A percentile compares a stretch with the other conserved stretches of the same genome.
Conservation (phyloP, 2,888 invertebrate species). For the Phalera bucephala region DNA sequence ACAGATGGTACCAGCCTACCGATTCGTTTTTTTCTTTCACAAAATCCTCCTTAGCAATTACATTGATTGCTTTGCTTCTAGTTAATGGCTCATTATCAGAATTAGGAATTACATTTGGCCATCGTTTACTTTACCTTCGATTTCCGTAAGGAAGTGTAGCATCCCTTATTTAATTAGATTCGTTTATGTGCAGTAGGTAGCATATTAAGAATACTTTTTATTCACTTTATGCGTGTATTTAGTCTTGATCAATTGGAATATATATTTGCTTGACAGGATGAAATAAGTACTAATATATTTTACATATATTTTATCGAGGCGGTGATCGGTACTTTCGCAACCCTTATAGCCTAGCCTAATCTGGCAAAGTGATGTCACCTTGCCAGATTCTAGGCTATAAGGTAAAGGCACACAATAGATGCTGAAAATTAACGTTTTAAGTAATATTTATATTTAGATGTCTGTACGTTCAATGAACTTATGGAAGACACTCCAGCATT, state of each 20-base stretch:
- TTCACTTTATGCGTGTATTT: background rate
- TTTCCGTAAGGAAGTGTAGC: background rate
- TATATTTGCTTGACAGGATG: too few species aligned
- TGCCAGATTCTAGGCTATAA: too few species aligned
- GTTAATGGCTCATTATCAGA: constrained; percentile 29
- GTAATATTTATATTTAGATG: too few species aligned
- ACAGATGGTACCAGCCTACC: constrained; percentile 16
- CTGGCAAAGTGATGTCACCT: too few species aligned
- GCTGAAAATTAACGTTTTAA: too few species aligned
- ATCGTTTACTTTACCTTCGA: constrained; percentile 4
- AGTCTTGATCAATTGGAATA: background rate
- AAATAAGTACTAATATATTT: too few species aligned
- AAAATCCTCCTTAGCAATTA: constrained; percentile 19
- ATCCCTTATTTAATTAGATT: background rate
- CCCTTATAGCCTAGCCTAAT: too few species aligned
- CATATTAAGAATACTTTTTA: background rate
- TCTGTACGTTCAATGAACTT: too few species aligned
- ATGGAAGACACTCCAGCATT: too few species aligned
- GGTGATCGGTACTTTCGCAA: too few species aligned
- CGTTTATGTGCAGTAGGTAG: background rate
- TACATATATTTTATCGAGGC: too few species aligned
- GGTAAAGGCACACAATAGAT: too few species aligned
- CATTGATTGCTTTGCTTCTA: constrained; percentile 29
- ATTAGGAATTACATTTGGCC: constrained; percentile 23
- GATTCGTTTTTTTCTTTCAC: constrained; percentile 9